Evolutionary conservation across 2,797 vertebrate species (phyloP), one percentile per base, ranked within the genome.

Genomic region (Erethizon dorsatum): DNA sequence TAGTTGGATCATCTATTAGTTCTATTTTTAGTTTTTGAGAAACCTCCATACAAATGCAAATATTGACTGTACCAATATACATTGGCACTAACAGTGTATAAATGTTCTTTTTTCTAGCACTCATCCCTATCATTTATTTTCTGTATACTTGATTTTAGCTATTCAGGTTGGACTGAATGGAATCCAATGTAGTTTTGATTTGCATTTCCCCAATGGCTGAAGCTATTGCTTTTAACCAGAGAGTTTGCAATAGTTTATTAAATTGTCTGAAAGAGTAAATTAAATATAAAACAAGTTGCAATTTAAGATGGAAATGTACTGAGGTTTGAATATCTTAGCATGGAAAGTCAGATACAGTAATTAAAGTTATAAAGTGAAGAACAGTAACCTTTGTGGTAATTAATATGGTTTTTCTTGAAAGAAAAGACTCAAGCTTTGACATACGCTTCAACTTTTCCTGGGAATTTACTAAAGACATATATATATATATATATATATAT

Each of bases 401-500:
- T 56, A 77, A 86, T 84, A 87, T 79, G 59, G 2, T 85, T 98
- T 98, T 97, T 75, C 83, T 91, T 97, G 94, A 41, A 41, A 95
- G 13, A 75, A 93, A 75, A 92, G 67, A 22, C 45, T 50, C 85
- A 54, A 88, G 31, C 5, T 45, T 97, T 96, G 92, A 85, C 0
- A 52, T 41, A 11, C 80, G 14, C 75, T 41, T 92, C 54, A 95
- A 95, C 28, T 92, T 50, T 0, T 0, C 56, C 0, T 2, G 80
- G 67, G 45, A 96, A 37, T 97, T 97, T 97, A 97, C 97, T 86
- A 97, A 94, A 96, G 96, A 98, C 31, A 98, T 97, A 98, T 69
- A 56, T 52, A 17, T 79, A n/a, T 80, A 52, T 83, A 96, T 90
- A 65, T 95, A 71, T 11, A 82, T 96, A 96, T 10, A 61, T 10